Conservation (phyloP, 1,140 invertebrate genomes). For the Anastatus disparis region DNA sequence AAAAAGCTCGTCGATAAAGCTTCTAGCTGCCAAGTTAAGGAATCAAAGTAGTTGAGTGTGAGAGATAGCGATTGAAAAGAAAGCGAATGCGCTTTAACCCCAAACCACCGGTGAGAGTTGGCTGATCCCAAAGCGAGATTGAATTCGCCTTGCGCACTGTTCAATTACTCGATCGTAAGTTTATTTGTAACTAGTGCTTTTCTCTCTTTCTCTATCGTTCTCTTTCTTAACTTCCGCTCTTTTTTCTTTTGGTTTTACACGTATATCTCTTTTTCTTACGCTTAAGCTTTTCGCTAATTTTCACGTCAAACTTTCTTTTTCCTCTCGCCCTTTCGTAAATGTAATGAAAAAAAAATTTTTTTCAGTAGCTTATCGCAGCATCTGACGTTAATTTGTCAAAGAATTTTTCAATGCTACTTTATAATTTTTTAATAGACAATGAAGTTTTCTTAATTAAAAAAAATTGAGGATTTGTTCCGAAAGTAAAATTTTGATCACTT, state of each 20-base stretch:
- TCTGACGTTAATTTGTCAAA: conserved; percentile 3
- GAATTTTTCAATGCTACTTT: conserved; percentile 2
- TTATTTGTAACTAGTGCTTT: conserved; percentile 21
- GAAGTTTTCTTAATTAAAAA: too few relatives aligned
- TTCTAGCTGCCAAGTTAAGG: neutral
- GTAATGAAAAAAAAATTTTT: too few relatives aligned
- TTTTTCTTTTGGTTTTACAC: too few relatives aligned
- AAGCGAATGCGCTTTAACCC: too few relatives aligned
- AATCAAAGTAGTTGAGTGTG: conserved; percentile 22
- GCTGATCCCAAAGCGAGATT: conserved; percentile 1
- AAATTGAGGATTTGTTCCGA: too few relatives aligned
- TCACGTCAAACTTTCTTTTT: neutral
- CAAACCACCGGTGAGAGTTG: neutral
- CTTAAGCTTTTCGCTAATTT: neutral
- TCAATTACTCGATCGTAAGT: conserved; percentile 29
- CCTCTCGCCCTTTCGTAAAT: neutral
- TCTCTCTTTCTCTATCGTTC: neutral
- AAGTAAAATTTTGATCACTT: too few relatives aligned
- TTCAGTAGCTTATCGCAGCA: neutral
- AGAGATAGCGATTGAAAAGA: conserved; percentile 18
- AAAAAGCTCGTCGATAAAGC: conserved; percentile 8
- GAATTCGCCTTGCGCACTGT: neutral
- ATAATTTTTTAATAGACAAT: too few relatives aligned
- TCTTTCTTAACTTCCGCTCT: too few relatives aligned
- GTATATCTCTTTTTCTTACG: too few relatives aligned